Conservation (phyloP, 1,140 invertebrate genomes). For the Pinna nobilis region DNA sequence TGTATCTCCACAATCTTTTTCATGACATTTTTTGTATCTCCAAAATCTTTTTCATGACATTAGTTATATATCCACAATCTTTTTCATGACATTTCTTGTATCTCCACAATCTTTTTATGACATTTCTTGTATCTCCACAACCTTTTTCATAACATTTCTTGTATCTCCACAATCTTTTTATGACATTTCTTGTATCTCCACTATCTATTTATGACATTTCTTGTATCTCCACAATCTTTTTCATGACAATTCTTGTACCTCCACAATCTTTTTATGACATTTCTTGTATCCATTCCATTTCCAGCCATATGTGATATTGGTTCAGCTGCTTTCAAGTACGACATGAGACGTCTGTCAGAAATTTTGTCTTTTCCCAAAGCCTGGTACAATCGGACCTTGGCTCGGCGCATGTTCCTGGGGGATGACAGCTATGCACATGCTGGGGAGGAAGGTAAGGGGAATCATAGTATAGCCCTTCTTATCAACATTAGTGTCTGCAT, state of each 20-base stretch:
- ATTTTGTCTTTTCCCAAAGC: slow-evolving; percentile 98
- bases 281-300: not conserved
- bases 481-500: too few species aligned
- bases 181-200: not conserved
- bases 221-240: not conserved
- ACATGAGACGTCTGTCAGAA: slow-evolving; percentile 97
- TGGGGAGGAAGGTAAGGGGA: slow-evolving; percentile 65
- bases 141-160: too few species aligned
- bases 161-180: too few species aligned
- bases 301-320: slow-evolving; percentile 95
- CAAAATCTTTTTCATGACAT: too few species aligned
- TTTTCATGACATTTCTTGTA: too few species aligned
- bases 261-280: too few species aligned
- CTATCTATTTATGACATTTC: too few species aligned
- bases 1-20: too few species aligned
- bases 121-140: too few species aligned
- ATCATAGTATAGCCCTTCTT: too few species aligned
- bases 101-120: too few species aligned
- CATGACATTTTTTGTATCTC: too few species aligned
- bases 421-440: slow-evolving; percentile 77
- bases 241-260: not conserved
- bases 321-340: slow-evolving; percentile 98
- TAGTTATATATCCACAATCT: not conserved
- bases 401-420: slow-evolving; percentile 93
- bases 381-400: slow-evolving; percentile 93